Evolutionary conservation across 2,888 invertebrate species (phyloP).

Genomic region (Cryptus armator): DNA sequence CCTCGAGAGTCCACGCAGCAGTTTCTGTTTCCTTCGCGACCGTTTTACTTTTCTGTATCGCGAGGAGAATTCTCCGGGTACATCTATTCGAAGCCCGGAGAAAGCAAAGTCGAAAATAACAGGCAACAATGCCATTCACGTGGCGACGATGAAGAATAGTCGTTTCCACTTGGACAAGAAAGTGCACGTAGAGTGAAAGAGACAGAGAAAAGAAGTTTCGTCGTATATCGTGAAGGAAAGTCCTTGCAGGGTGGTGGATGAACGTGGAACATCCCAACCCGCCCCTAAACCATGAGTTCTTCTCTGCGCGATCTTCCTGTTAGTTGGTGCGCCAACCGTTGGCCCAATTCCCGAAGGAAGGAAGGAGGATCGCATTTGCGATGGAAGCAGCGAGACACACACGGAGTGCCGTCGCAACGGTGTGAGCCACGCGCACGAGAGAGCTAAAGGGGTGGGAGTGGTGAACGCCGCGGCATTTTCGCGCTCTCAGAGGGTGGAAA

Average conservation of each 20-base stretch:
- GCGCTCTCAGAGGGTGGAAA: conserved; percentile 58
- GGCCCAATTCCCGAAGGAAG: conserved; percentile 63
- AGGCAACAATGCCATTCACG: conserved; percentile 49
- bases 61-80: not conserved
- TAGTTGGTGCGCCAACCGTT: conserved; percentile 50
- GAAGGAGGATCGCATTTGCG: conserved; percentile 43
- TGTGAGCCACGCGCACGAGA: conserved; percentile 1
- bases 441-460: conserved; percentile 38
- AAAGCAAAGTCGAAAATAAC: conserved; percentile 31
- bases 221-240: conserved; percentile 32
- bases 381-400: conserved; percentile 39
- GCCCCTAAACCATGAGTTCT: not conserved
- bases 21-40: conserved; percentile 23
- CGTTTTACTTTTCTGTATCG: not conserved
- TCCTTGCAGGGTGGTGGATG: conserved; percentile 20
- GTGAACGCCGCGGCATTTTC: conserved; percentile 46
- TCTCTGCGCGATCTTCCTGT: not conserved
- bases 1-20: conserved; percentile 3
- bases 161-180: conserved; percentile 28
- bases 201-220: conserved; percentile 48
- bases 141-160: conserved; percentile 55
- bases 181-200: conserved; percentile 17
- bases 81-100: conserved; percentile 20
- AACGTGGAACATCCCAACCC: not conserved
- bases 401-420: conserved; percentile 9